Conservation (phyloP, 1,140 invertebrate genomes). For the Anadara kagoshimensis region DNA sequence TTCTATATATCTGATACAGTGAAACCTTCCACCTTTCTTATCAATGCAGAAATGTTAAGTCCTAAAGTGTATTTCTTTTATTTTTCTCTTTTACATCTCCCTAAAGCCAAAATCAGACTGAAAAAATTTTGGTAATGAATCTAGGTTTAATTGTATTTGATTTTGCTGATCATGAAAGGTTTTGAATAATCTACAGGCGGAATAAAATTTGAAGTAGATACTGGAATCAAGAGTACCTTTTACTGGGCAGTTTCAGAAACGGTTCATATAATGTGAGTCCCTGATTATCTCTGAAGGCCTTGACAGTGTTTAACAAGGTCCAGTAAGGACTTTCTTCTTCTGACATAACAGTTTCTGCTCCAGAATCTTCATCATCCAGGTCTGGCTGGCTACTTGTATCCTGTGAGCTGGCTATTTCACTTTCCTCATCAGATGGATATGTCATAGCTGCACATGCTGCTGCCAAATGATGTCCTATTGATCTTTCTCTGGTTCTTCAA, state of each 20-base stretch:
- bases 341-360: constrained; percentile 53
- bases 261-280: constrained; percentile 86
- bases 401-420: constrained; percentile 54
- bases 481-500: too few species aligned
- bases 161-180: too few species aligned
- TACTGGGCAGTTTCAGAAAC: constrained; percentile 94
- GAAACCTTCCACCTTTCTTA: too few species aligned
- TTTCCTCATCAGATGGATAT: constrained; percentile 76
- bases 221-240: constrained; percentile 65
- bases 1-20: too few species aligned
- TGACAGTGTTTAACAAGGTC: constrained; percentile 86
- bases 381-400: constrained; percentile 38
- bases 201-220: too few species aligned
- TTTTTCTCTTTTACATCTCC: too few species aligned
- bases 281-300: constrained; percentile 81
- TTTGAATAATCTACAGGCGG: too few species aligned
- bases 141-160: too few species aligned
- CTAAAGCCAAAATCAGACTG: too few species aligned
- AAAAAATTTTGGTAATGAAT: too few species aligned
- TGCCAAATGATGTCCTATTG: not conserved
- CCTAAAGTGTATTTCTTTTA: too few species aligned
- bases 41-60: too few species aligned
- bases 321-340: constrained; percentile 75
- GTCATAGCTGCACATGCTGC: constrained; percentile 77
- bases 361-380: constrained; percentile 61